A percentile compares a stretch with the other conserved stretches of the same genome.
phyloP scores from a whole-genome alignment of 2,113 vertebrate species.

The Catagonus wagneri region DNA sequence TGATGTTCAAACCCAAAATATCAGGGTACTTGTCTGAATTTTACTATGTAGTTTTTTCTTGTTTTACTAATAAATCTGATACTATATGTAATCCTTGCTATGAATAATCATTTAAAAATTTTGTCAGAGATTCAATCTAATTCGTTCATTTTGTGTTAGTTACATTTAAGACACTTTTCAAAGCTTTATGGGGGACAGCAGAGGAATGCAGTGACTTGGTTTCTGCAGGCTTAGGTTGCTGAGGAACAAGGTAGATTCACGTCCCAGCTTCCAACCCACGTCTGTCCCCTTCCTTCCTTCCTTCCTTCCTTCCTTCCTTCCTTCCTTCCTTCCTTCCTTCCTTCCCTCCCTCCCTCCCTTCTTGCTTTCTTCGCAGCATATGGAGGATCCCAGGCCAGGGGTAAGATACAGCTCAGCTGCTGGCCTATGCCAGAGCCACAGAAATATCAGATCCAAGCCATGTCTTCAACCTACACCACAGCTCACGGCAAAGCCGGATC shows the following conservation, averaged over 20 bases:
- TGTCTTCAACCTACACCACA: too few species aligned
- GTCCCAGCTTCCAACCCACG: not conserved
- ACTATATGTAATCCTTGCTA: not conserved
- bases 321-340: too few species aligned
- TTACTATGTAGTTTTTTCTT: not conserved
- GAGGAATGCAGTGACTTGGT: not conserved
- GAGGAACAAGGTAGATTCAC: not conserved
- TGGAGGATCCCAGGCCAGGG: too few species aligned
- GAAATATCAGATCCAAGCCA: too few species aligned
- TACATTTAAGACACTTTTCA: not conserved
- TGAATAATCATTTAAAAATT: not conserved
- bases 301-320: too few species aligned
- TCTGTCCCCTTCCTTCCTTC: too few species aligned
- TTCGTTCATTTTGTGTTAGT: not conserved
- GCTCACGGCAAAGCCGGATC: too few species aligned
- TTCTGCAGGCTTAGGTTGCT: not conserved
- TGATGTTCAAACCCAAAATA: not conserved
- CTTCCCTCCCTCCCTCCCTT: too few species aligned
- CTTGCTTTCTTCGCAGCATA: too few species aligned
- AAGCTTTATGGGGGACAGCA: not conserved
- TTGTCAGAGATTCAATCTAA: not conserved
- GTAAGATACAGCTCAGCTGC: too few species aligned
- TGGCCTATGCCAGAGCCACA: too few species aligned
- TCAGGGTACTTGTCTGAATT: not conserved
- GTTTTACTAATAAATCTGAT: not conserved